These are phyloP conservation scores for Pristionchus arcanus DNA, from an alignment of 2,888 invertebrate species.

Conservation along the genomic window DNA sequence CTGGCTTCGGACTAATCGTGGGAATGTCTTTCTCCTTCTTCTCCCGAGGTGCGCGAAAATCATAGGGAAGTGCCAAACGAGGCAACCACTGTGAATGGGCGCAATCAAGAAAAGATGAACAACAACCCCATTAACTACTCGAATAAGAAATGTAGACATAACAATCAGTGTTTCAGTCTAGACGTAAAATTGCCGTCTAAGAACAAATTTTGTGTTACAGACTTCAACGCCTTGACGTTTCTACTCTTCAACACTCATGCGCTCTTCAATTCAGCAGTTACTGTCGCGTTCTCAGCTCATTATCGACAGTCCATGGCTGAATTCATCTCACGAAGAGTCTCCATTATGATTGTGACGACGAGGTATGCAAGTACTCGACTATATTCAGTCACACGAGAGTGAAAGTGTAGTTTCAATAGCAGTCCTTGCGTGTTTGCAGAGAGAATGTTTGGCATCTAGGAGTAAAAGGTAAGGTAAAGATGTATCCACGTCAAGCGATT, in stretches of 20 bases:
- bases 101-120: not conserved
- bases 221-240: conserved; percentile 20
- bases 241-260: conserved; percentile 16
- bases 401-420: not conserved
- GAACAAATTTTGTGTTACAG: not conserved
- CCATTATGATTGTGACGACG: not conserved
- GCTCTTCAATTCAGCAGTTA: conserved; percentile 12
- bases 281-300: conserved; percentile 9
- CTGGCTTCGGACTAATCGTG: conserved; percentile 20
- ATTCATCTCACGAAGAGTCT: not conserved
- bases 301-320: conserved; percentile 27
- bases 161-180: not conserved
- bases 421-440: not conserved
- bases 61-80: not conserved
- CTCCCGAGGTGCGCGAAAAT: not conserved
- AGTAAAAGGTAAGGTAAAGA: too few relatives aligned
- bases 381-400: not conserved
- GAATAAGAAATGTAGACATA: not conserved
- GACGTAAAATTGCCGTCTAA: not conserved
- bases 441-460: not conserved
- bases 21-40: conserved; percentile 33
- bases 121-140: not conserved
- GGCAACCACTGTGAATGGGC: not conserved
- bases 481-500: too few relatives aligned
- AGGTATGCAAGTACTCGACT: not conserved